Conservation (phyloP, 1,140 invertebrate genomes). For the Diorhabda elongata region DNA sequence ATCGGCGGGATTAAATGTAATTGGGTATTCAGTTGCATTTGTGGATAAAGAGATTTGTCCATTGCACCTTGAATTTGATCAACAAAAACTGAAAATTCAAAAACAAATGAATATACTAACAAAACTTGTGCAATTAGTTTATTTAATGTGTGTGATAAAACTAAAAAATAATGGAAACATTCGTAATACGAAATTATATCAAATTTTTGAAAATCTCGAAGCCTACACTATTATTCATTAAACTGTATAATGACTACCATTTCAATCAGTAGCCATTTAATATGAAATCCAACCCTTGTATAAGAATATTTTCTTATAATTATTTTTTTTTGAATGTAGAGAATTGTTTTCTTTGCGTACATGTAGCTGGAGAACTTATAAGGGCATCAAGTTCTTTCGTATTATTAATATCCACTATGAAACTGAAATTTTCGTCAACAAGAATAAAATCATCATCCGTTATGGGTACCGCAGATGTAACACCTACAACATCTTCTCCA, state of each 20-base stretch:
- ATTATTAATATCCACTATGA: constrained; percentile 23
- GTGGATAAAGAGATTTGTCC: constrained; percentile 20
- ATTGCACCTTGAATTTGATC: constrained; percentile 16
- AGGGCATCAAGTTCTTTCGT: constrained; percentile 24
- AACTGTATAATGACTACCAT: no score
- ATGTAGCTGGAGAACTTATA: constrained; percentile 15
- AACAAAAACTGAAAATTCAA: constrained; percentile 6
- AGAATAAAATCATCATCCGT: constrained; percentile 24
- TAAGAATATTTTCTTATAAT: no score
- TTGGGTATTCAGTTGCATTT: constrained; percentile 10
- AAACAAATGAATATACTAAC: no score
- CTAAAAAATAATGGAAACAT: no score
- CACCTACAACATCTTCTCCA: constrained; percentile 20
- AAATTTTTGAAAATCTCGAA: no score
- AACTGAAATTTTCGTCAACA: constrained; percentile 20
- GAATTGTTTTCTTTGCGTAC: background rate
- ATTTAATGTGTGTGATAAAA: no score
- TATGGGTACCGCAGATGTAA: constrained; percentile 19
- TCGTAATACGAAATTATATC: no score
- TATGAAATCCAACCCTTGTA: no score
- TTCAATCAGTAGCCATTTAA: no score
- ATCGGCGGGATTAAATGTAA: background rate
- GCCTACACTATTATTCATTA: no score
- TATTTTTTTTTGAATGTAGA: no score
- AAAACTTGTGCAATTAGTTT: no score